Conservation (phyloP, 2,113 vertebrate species). For the Callipepla californica region DNA sequence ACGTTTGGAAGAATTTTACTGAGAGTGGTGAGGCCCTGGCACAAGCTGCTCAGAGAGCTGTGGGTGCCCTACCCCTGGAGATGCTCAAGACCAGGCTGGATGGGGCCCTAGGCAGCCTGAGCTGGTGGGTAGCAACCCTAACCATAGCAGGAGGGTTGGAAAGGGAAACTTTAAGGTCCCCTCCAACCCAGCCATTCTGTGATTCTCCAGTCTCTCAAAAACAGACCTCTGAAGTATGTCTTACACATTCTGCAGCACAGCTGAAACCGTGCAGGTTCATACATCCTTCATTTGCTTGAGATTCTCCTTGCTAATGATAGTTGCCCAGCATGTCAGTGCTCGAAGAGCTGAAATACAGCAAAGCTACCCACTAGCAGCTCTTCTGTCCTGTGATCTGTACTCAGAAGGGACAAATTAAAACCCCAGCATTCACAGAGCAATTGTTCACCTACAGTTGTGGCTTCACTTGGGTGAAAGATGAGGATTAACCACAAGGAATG, state of each 20-base stretch:
- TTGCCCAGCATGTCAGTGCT: neutral
- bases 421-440: neutral
- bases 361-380: neutral
- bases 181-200: neutral
- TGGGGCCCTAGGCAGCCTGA: too few relatives aligned
- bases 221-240: neutral
- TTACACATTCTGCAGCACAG: neutral
- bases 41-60: too few relatives aligned
- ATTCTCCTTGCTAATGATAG: neutral
- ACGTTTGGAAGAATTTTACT: too few relatives aligned
- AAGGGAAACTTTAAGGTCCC: too few relatives aligned
- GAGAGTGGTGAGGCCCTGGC: too few relatives aligned
- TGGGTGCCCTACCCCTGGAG: too few relatives aligned
- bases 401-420: neutral
- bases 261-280: neutral
- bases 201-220: neutral
- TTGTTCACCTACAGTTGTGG: neutral
- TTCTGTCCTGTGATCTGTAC: neutral
- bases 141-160: too few relatives aligned
- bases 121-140: too few relatives aligned
- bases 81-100: too few relatives aligned
- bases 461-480: neutral
- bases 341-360: neutral
- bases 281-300: neutral
- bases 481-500: neutral